Percentiles rank a stretch among this genome's conserved stretches.
Conservation (phyloP, 2,113 vertebrate species). For the Picathartes gymnocephalus region DNA sequence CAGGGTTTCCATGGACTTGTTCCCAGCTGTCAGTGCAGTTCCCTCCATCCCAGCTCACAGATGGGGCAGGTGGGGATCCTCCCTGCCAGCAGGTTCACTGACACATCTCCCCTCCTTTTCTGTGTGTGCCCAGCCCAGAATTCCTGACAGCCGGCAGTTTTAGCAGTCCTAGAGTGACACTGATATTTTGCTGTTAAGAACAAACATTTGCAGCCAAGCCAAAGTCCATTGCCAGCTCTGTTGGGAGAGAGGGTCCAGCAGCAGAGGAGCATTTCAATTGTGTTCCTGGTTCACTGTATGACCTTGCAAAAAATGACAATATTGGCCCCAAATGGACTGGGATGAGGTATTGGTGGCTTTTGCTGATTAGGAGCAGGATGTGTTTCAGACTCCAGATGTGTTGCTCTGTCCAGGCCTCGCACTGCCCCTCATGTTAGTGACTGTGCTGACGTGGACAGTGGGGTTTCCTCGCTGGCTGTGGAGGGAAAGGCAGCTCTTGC, state of each 20-base stretch:
- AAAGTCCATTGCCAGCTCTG: neutral
- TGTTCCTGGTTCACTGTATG: neutral
- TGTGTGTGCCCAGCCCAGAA: neutral
- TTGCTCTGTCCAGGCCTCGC: neutral
- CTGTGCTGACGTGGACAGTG: neutral
- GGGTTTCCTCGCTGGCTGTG: neutral
- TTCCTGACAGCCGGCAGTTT: neutral
- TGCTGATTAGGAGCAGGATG: conserved; percentile 18
- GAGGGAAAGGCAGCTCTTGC: neutral
- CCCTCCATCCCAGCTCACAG: neutral
- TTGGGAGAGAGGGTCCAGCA: neutral
- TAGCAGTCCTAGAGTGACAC: neutral
- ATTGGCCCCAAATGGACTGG: neutral
- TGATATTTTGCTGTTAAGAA: neutral
- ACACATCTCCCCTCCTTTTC: neutral
- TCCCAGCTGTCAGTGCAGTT: neutral
- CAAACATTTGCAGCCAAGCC: neutral
- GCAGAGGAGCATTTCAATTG: neutral
- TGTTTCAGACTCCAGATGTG: neutral
- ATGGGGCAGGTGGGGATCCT: neutral
- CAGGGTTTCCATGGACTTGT: neutral
- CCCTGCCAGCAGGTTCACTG: neutral
- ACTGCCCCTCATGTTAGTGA: neutral
- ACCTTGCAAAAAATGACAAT: neutral
- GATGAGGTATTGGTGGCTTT: neutral